Base-by-base conservation (phyloP, 2,888 invertebrate species). In the Oeneis ivallda region DNA sequence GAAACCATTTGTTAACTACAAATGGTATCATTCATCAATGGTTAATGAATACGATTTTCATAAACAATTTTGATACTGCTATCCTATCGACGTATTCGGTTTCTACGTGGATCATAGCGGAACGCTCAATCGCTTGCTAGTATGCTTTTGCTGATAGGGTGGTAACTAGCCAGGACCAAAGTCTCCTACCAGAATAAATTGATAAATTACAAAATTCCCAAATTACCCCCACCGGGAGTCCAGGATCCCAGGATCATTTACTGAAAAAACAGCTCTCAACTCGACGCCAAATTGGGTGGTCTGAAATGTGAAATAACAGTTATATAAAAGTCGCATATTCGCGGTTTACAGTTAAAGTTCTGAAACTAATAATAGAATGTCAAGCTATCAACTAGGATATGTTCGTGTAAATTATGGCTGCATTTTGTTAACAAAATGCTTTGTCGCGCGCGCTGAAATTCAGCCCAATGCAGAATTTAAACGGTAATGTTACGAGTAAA, bases 381-480 rank as follows among this genome's bases (percentile, higher is more conserved):
- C 17, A 39, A 62, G 66, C 62, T 66, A 62, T 60, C 9, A 56
- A 61, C 52, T 32, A 41, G 32, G 56, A 34, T 56, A 50, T 54
- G 15, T 64, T 56, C 26, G 53, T 59, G 59, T 54, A 62, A 65
- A 62, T 67, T 60, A 62, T 32, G 53, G 60, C 57, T 54, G 61
- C 60, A 58, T 52, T 66, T 62, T 43, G 64, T 45, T 34, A 37
- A 47, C 49, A 15, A n/a, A n/a, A n/a, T 34, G 49, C 59, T 47
- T 19, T 62, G 43, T 56, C 15, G 54, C 39, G n/a, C 43, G 43
- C 45, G 43, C 60, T 34, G 56, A 56, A 68, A 54, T 39, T 37
- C 37, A 6, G 17, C 1, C 17, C 4, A 53, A 53, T 53, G 39
- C 41, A 11, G 19, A 56, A 56, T 41, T 41, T 41, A 56, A 41